A percentile compares a stretch with the other conserved stretches of the same genome.
Evolutionary conservation across 23 tunicate species (phyloP).

Genomic region (Styela plicata): DNA sequence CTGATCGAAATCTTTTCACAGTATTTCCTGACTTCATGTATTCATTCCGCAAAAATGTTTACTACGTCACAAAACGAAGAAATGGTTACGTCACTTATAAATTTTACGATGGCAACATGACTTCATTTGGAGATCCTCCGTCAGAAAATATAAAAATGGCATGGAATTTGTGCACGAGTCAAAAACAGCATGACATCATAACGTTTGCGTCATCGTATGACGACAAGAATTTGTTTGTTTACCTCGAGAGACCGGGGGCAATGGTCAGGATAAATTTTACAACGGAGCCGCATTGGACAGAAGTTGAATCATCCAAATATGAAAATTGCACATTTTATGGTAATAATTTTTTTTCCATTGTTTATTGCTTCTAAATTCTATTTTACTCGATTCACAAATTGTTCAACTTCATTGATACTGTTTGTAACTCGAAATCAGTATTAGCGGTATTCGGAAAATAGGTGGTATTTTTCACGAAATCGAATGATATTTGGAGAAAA

Average conservation of each 20-base stretch:
- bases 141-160: constrained; percentile 23
- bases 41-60: neutral
- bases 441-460: too few relatives aligned
- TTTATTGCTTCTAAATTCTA: too few relatives aligned
- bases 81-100: constrained; percentile 28
- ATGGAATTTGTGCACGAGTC: constrained; percentile 38
- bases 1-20: neutral
- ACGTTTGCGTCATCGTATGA: constrained; percentile 55
- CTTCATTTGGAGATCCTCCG: constrained; percentile 33
- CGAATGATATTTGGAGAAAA: too few relatives aligned
- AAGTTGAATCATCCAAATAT: constrained; percentile 7
- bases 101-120: constrained; percentile 35
- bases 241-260: constrained; percentile 43
- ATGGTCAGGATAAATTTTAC: constrained; percentile 22
- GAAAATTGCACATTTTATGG: constrained; percentile 32
- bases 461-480: too few relatives aligned
- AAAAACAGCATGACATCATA: constrained; percentile 39
- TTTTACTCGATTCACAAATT: too few relatives aligned
- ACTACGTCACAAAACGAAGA: constrained; percentile 15
- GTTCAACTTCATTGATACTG: too few relatives aligned
- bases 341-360: too few relatives aligned
- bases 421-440: too few relatives aligned
- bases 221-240: constrained; percentile 24
- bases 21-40: constrained; percentile 22
- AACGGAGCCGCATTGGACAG: constrained; percentile 31